phyloP scores from a whole-genome alignment of 2,113 vertebrate genomes.

The Globicephala melas region DNA sequence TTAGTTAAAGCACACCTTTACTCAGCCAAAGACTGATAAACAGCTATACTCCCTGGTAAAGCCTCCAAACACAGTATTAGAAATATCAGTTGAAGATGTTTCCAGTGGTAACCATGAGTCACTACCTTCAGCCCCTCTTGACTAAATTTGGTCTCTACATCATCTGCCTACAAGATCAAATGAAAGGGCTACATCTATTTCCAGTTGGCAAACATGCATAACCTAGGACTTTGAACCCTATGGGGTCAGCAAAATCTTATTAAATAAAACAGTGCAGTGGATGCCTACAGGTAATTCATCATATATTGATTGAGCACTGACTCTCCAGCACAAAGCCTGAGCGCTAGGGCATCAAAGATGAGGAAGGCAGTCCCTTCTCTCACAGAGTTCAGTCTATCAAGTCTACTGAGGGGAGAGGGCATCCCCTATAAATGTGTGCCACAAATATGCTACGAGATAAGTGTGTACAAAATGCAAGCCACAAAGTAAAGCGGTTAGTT shows the following conservation, averaged over 20 bases:
- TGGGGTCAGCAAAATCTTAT: neutral
- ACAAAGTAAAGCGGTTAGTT: neutral
- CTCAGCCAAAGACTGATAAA: neutral
- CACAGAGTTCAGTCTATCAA: neutral
- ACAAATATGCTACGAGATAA: neutral
- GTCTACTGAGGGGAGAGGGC: neutral
- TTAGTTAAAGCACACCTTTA: neutral
- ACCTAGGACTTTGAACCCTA: neutral
- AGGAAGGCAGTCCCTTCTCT: neutral
- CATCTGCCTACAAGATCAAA: neutral
- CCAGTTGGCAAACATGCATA: neutral
- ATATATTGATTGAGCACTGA: neutral
- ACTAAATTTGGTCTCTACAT: neutral
- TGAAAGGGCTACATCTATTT: neutral
- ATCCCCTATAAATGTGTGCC: neutral
- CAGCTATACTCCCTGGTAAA: neutral
- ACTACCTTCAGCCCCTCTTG: neutral
- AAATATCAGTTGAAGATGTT: neutral
- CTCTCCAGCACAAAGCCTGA: neutral
- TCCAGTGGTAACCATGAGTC: neutral
- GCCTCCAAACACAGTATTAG: neutral
- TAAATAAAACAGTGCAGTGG: neutral
- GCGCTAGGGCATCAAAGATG: neutral
- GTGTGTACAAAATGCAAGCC: neutral
- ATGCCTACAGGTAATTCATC: neutral